These are phyloP conservation scores for Cryptosula pallasiana DNA, from an alignment of 2,888 invertebrate genomes.

Conservation along the genomic window DNA sequence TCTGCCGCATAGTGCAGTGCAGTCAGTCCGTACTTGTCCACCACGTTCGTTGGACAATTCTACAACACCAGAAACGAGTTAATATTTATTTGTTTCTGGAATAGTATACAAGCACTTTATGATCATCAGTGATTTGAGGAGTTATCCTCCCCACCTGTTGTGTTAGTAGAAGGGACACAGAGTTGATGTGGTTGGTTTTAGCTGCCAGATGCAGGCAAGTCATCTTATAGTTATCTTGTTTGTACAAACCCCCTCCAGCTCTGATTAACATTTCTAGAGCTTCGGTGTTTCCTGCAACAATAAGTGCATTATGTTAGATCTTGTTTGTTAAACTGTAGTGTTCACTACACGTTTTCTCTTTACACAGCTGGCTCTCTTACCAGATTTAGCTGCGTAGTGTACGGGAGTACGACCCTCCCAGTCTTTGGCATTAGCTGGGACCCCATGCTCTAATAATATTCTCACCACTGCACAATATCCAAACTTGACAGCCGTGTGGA, in stretches of 20 bases:
- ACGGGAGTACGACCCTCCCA: constrained; percentile 13
- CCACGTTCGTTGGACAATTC: constrained; percentile 9
- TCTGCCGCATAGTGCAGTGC: constrained; percentile 21
- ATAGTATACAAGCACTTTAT: no score
- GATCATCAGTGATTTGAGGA: no score
- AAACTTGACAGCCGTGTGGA: not conserved
- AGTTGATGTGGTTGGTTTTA: not conserved
- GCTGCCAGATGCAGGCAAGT: constrained; percentile 21
- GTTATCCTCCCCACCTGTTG: constrained; percentile 5
- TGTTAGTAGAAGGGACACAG: not conserved
- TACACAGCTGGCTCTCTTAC: no score
- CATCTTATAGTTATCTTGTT: constrained; percentile 13
- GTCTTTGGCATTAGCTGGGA: not conserved
- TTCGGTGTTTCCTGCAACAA: not conserved
- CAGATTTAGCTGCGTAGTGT: constrained; percentile 20
- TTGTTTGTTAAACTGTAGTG: no score
- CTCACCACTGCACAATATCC: not conserved
- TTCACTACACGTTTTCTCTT: no score
- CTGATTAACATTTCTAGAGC: not conserved
- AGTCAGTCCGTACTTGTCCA: constrained; percentile 7
- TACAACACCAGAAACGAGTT: not conserved
- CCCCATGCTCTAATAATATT: not conserved
- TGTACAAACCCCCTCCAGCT: not conserved
- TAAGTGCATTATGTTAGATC: no score
- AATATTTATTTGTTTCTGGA: no score